Base-by-base conservation (phyloP, 2,888 invertebrate genomes). In the Oscheius sp. region DNA sequence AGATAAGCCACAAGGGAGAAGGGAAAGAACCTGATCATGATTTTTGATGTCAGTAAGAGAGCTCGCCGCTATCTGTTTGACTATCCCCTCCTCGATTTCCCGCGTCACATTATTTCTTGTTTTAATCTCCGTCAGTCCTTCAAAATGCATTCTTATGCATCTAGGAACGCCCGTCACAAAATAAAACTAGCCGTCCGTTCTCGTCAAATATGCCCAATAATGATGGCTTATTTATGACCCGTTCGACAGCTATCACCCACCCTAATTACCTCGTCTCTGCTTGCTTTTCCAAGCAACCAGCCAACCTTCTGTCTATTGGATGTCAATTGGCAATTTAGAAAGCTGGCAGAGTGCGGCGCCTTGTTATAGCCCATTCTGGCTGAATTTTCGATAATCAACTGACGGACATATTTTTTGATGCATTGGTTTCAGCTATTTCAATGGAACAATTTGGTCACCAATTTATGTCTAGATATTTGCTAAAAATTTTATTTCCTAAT, bases 281-380 rank as follows among this genome's bases (percentile, higher is more conserved):
- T 20, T 2, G 41, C 8, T 8, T 36, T 36, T 14, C 36, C 8
- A 36, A n/a, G 12, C 17, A 5, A 12, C 8, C 45, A 44, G 8
- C 5, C 26, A 28, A 51, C 30, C 51, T 51, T 51, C 26, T 30
- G 26, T 51, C 51, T n/a, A 44, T n/a, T 14, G 30, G 54, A n/a
- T 33, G 54, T 20, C 54, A 54, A 54, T 54, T 54, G 54, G 20
- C 54, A 54, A 54, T 54, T 54, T 54, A 33, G 33, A 20, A 33
- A 30, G 51, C 51, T 32, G 30, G 20, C 47, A n/a, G n/a, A n/a
- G n/a, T n/a, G n/a, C n/a, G n/a, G 36, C 47, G 24, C n/a, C 45
- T 44, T 47, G 47, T 47, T 47, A 47, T 47, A 17, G 47, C n/a
- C 41, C 20, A 41, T 41, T 41, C 41, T 41, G n/a, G 20, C 14